Base-by-base conservation (phyloP, 2,113 vertebrate species). In the Opisthocomus hoazin region DNA sequence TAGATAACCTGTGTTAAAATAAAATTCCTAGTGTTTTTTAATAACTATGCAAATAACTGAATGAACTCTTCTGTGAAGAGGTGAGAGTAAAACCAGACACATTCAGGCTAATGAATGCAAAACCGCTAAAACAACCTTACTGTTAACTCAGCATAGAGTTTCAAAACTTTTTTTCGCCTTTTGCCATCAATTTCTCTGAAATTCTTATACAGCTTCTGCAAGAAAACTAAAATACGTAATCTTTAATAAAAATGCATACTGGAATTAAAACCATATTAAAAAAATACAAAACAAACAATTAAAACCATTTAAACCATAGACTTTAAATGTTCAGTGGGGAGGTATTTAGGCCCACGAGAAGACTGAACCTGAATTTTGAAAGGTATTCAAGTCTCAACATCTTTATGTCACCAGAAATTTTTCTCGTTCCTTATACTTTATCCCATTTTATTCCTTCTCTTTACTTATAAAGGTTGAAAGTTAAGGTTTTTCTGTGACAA, bases 231-330 rank as follows among this genome's bases (percentile, higher is more conserved):
- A 87, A 89, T 50, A 46, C 15, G 12, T 37, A 48, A 66, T 84
- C 77, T 94, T 95, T 73, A 80, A 71, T 89, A 76, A 81, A 96
- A 84, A 69, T 78, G 45, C 63, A 65, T 94, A 95, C 92, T 94
- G 94, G 96, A 96, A 90, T 96, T 93, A 96, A 88, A 97, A 96
- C 80, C 90, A 93, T 87, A n/a, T n/a, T n/a, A n/a, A n/a, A n/a
- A n/a, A n/a, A n/a, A n/a, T n/a, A n/a, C n/a, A n/a, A n/a, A n/a
- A n/a, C n/a, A n/a, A n/a, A n/a, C n/a, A 96, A 90, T 96, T 93
- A 96, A 88, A 97, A 96, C 80, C 90, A 93, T 87, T n/a, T n/a
- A n/a, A 32, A 79, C n/a, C 93, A 91, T 71, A 75, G 94, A 91
- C 77, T 68, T 85, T 87, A 83, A 79, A 94, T 63, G 27, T 71